Percentiles rank a stretch among this genome's conserved stretches.
These are phyloP conservation scores for Adelphocoris suturalis DNA, from an alignment of 2,888 invertebrate genomes.

Conservation along the genomic window DNA sequence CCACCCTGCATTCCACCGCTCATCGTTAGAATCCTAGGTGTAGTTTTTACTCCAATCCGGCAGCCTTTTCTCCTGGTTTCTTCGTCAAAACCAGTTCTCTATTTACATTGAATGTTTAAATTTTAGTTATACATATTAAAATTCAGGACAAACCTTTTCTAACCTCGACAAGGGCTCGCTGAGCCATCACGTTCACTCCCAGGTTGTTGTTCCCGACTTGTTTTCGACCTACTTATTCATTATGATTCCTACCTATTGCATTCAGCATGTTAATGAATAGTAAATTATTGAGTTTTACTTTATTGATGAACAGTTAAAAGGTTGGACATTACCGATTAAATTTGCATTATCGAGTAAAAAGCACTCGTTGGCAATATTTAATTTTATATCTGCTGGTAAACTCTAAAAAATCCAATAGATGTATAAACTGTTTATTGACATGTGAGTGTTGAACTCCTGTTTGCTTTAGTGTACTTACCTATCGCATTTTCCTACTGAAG, in stretches of 20 bases:
- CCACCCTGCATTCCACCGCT: neutral
- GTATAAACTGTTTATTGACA: too few relatives aligned
- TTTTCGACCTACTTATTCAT: neutral
- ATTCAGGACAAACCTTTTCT: neutral
- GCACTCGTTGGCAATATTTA: too few relatives aligned
- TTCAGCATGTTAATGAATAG: too few relatives aligned
- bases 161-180: neutral
- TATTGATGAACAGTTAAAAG: too few relatives aligned
- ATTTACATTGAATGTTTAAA: neutral
- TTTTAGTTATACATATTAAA: neutral
- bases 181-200: neutral
- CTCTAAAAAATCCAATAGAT: too few relatives aligned
- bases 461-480: too few relatives aligned
- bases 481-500: too few relatives aligned
- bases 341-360: too few relatives aligned
- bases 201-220: constrained; percentile 29
- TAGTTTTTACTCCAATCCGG: neutral
- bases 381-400: too few relatives aligned
- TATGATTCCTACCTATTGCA: too few relatives aligned
- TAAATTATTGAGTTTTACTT: neutral
- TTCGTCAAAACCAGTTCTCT: neutral
- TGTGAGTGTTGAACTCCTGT: too few relatives aligned
- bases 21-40: constrained; percentile 4
- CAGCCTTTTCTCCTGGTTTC: neutral
- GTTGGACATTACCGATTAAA: too few relatives aligned